Evolutionary conservation across 37 sponge, comb jelly and placozoan species (phyloP).

Genomic region (Theonella swinhoei): DNA sequence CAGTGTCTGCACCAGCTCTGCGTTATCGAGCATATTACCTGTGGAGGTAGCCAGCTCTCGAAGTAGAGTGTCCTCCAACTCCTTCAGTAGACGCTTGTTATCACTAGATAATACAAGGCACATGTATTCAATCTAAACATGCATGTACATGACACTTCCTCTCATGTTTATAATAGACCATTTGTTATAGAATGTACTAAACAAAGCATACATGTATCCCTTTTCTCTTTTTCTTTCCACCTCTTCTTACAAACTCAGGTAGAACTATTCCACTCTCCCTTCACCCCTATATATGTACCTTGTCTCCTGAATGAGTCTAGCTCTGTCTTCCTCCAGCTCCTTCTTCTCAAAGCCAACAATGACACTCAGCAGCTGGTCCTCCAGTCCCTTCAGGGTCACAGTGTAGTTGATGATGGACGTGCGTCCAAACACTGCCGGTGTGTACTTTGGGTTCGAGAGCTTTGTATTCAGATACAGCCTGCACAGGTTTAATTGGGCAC

Average conservation of each 20-base stretch:
- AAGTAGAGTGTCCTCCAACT: slow-evolving; percentile 97
- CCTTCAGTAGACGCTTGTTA: slow-evolving; percentile 95
- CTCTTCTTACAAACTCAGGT: too few relatives aligned
- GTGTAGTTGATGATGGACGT: slow-evolving; percentile 99
- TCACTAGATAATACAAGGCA: slow-evolving; percentile 45
- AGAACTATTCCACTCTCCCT: too few relatives aligned
- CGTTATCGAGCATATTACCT: slow-evolving; percentile 99
- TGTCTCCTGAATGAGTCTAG: slow-evolving; percentile 94
- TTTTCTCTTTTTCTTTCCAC: too few relatives aligned
- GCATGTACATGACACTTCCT: too few relatives aligned
- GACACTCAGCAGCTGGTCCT: slow-evolving; percentile 98
- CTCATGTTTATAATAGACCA: too few relatives aligned
- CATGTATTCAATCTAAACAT: too few relatives aligned
- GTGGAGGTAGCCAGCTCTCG: slow-evolving; percentile 96
- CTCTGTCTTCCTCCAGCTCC: slow-evolving; percentile 95
- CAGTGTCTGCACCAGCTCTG: slow-evolving; percentile 95
- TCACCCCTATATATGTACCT: slow-evolving; percentile 65
- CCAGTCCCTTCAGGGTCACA: slow-evolving; percentile 97
- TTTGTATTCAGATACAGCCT: slow-evolving; percentile 98
- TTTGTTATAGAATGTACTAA: too few relatives aligned
- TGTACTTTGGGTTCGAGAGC: slow-evolving; percentile 97
- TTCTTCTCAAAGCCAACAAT: slow-evolving; percentile 95
- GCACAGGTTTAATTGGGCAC: too few relatives aligned
- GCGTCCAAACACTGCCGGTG: slow-evolving; percentile 97
- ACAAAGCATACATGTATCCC: too few relatives aligned